Evolutionary conservation across 2,113 vertebrate species (phyloP).

Genomic region (Myocastor coypus): DNA sequence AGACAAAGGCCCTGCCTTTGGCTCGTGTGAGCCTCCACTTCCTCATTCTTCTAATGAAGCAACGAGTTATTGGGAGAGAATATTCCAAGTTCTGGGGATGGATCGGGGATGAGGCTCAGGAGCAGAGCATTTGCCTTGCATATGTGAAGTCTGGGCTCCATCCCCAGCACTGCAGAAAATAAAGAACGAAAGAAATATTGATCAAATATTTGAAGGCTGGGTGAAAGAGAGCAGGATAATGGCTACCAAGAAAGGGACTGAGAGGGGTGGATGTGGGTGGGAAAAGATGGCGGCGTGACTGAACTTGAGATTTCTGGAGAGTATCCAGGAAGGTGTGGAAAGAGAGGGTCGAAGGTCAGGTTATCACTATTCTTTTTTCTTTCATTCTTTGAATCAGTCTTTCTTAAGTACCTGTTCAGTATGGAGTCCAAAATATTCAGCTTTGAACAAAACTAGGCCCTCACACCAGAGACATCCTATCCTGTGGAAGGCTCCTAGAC

Average conservation of each 20-base stretch:
- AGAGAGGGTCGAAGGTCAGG: neutral
- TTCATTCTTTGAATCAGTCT: neutral
- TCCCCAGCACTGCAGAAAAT: neutral
- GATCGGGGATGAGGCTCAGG: neutral
- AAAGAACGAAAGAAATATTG: neutral
- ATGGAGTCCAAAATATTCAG: neutral
- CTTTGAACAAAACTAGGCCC: neutral
- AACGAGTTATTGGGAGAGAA: neutral
- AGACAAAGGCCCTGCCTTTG: neutral
- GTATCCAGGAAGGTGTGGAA: neutral
- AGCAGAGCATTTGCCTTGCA: neutral
- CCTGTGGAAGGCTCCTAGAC: neutral
- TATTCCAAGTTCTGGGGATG: neutral
- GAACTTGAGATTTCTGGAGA: neutral
- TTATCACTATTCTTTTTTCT: neutral
- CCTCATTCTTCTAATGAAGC: neutral
- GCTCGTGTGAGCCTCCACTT: neutral
- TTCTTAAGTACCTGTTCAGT: neutral
- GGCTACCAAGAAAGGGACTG: neutral
- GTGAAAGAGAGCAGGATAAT: neutral
- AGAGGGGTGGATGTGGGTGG: neutral
- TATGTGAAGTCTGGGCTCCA: neutral
- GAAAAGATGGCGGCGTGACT: rapidly evolving
- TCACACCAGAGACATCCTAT: neutral
- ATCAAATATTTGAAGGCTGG: neutral